Evolutionary conservation across 2,113 vertebrate species (phyloP).

Genomic region (Syngnathus scovelli): DNA sequence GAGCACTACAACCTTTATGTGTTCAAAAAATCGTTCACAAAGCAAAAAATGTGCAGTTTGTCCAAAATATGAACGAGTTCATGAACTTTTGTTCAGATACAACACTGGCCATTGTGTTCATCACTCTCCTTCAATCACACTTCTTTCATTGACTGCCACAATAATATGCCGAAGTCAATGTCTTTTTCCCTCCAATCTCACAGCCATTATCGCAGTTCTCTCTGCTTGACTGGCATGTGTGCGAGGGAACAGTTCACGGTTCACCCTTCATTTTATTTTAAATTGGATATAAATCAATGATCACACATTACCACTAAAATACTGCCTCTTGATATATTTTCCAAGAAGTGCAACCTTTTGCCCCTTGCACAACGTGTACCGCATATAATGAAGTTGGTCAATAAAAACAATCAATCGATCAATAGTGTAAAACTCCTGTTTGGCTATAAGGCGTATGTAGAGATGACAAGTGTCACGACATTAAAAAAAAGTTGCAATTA

Average conservation of each 20-base stretch:
- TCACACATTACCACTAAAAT: background rate
- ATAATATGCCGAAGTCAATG: conserved; percentile 15
- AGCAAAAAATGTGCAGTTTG: too few relatives aligned
- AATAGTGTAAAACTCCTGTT: background rate
- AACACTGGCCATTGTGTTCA: background rate
- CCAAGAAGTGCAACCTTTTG: background rate
- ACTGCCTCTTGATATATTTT: too few relatives aligned
- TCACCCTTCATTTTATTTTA: background rate
- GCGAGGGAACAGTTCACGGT: background rate
- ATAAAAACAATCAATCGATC: background rate
- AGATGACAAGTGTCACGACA: background rate
- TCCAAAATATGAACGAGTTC: too few relatives aligned
- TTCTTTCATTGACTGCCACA: conserved; percentile 17
- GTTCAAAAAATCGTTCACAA: too few relatives aligned
- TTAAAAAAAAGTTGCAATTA: background rate
- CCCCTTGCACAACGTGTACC: background rate
- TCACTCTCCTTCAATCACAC: conserved; percentile 9
- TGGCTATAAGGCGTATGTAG: background rate
- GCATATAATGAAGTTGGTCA: background rate
- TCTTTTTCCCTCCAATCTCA: background rate
- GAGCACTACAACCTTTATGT: too few relatives aligned
- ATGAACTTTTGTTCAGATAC: too few relatives aligned
- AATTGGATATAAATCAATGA: background rate
- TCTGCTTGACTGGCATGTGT: conserved; percentile 2
- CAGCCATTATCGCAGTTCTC: conserved; percentile 19